Percentiles rank a stretch among this genome's conserved stretches.
phyloP scores from a whole-genome alignment of 2,797 vertebrate species.

The Lepus oiostolus region DNA sequence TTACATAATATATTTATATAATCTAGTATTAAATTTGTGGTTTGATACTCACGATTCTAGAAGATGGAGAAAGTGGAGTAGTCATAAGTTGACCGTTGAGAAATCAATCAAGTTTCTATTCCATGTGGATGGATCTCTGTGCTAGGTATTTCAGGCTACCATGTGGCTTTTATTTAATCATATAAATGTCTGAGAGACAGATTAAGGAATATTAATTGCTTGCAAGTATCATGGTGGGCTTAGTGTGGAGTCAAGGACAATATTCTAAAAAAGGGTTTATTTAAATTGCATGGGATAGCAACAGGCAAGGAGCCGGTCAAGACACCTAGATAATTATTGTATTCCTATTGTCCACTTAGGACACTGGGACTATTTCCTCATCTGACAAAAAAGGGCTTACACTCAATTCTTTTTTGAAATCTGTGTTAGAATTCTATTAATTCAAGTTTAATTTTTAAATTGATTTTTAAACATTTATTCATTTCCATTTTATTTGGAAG shows the following conservation, averaged over 20 bases:
- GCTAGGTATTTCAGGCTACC: not conserved
- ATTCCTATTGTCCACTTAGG: not conserved
- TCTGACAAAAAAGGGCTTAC: not conserved
- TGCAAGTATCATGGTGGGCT: not conserved
- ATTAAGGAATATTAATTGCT: not conserved
- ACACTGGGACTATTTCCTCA: not conserved
- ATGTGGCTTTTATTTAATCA: slow-evolving; percentile 27
- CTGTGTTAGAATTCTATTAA: not conserved
- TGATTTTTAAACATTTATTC: too few species aligned
- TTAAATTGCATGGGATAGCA: not conserved
- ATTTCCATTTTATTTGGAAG: too few species aligned
- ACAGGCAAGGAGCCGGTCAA: not conserved
- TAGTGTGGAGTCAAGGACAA: not conserved
- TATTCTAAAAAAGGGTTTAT: not conserved
- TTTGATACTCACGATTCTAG: slow-evolving; percentile 63
- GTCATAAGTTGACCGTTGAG: not conserved
- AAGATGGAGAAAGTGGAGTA: slow-evolving; percentile 12
- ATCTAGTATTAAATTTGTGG: slow-evolving; percentile 64
- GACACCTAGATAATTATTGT: not conserved
- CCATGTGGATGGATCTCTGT: not conserved
- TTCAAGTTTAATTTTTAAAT: too few species aligned
- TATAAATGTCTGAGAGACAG: not conserved
- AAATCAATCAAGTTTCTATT: slow-evolving; percentile 1
- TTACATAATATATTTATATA: slow-evolving; percentile 74
- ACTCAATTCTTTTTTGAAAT: not conserved